Base-by-base conservation (phyloP, 2,797 vertebrate species). In the Geotrypetes seraphini region DNA sequence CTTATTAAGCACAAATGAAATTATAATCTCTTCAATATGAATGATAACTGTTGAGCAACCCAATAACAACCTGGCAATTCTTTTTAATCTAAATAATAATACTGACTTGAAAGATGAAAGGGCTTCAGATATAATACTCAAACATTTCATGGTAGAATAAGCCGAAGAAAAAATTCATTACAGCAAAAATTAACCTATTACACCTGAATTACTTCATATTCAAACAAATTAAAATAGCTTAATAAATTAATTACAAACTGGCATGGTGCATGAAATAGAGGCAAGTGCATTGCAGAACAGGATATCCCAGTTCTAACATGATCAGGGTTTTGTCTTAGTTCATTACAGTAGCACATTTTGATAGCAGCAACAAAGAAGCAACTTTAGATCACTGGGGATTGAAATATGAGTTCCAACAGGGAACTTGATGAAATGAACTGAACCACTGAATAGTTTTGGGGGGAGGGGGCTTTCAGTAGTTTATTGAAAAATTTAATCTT, bases 211-310 rank as follows among this genome's bases (percentile, higher is more conserved):
- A 43, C 39, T 41, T 46, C 14, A 43, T 7, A 6, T 5, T 25
- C 7, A 12, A 34, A 17, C 58, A 61, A 64, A 64, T 63, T 69
- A 67, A 52, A 30, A 31, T 19, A 31, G 57, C 32, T 53, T 65
- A 54, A 57, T 47, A 49, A 58, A 61, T 53, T 50, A 66, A 59
- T 49, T 50, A 30, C 16, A 31, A 19, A 25, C n/a, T 22, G 25
- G 30, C 20, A 29, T 10, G 26, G 27, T 36, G 25, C 8, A 42
- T 18, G 28, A 13, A 30, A n/a, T 35, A 32, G 12, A 25, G 50
- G 40, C 47, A 46, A 58, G 30, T 16, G 33, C 4, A 5, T 41
- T 51, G 16, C 12, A 25, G 40, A 16, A 6, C 12, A 39, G 40
- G 35, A 39, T 42, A 14, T 24, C 11, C 32, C 16, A 16, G 31